These are phyloP conservation scores for Stenotaenia linearis DNA, from an alignment of 2,888 invertebrate species.

Conservation along the genomic window DNA sequence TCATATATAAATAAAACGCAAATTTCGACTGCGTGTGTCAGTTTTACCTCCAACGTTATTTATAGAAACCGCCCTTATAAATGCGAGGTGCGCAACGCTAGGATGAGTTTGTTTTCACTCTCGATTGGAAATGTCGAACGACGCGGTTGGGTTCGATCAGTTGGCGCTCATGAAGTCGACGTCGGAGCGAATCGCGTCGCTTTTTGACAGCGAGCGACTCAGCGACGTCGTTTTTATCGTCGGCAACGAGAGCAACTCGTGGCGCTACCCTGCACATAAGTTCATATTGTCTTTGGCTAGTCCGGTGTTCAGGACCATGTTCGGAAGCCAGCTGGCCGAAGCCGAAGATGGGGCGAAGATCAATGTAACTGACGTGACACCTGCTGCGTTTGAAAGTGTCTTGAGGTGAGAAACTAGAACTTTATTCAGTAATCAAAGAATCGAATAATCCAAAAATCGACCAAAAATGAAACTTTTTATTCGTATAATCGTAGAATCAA, in stretches of 20 bases:
- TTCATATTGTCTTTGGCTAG: constrained; percentile 59
- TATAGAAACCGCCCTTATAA: neutral
- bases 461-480: too few species aligned
- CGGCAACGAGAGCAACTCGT: constrained; percentile 54
- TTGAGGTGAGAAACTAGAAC: constrained; percentile 50
- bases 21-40: neutral
- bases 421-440: too few species aligned
- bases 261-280: constrained; percentile 62
- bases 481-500: too few species aligned
- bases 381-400: constrained; percentile 61
- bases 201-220: constrained; percentile 42
- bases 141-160: neutral
- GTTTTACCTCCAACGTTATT: neutral
- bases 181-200: constrained; percentile 15
- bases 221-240: constrained; percentile 61
- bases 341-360: constrained; percentile 46
- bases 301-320: constrained; percentile 59
- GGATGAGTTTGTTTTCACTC: neutral
- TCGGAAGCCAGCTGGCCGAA: constrained; percentile 50
- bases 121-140: neutral
- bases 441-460: too few species aligned
- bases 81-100: neutral
- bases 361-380: constrained; percentile 55
- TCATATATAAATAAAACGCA: neutral
- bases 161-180: constrained; percentile 27